These are phyloP conservation scores for Chiroxiphia lanceolata DNA, from an alignment of 2,797 vertebrate genomes.

Conservation along the genomic window DNA sequence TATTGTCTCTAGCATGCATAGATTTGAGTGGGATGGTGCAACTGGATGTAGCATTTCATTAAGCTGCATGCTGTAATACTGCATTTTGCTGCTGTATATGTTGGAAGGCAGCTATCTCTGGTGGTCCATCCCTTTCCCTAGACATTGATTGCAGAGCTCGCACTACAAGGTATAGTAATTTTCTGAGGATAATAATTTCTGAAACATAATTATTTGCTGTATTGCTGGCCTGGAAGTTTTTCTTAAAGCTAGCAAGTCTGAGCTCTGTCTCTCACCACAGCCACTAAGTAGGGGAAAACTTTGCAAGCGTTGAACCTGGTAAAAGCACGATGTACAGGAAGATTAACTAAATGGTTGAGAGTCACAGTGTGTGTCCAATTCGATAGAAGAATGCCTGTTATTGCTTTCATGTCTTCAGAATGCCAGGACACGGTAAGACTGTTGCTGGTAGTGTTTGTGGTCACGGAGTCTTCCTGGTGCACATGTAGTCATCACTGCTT, in stretches of 20 bases:
- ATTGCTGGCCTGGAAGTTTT: background rate
- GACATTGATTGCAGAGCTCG: background rate
- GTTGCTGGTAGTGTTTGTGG: constrained; percentile 12
- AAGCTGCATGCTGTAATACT: background rate
- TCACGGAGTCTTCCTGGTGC: background rate
- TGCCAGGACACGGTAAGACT: background rate
- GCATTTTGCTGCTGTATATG: background rate
- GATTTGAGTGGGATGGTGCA: background rate
- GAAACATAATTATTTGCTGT: background rate
- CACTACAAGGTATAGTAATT: background rate
- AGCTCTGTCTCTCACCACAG: background rate
- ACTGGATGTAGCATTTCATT: background rate
- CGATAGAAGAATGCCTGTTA: background rate
- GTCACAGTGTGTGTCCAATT: background rate
- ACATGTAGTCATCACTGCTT: background rate
- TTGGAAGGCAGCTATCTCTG: background rate
- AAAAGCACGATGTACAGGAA: background rate
- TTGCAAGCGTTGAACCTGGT: background rate
- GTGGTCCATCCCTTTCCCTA: background rate
- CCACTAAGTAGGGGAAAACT: background rate
- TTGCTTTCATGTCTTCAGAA: background rate
- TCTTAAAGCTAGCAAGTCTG: background rate
- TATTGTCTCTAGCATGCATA: background rate
- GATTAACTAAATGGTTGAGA: background rate
- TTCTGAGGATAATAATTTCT: background rate